A percentile compares a stretch with the other conserved stretches of the same genome.
Conservation (phyloP, 2,113 vertebrate genomes). For the Leucopsar rothschildi region DNA sequence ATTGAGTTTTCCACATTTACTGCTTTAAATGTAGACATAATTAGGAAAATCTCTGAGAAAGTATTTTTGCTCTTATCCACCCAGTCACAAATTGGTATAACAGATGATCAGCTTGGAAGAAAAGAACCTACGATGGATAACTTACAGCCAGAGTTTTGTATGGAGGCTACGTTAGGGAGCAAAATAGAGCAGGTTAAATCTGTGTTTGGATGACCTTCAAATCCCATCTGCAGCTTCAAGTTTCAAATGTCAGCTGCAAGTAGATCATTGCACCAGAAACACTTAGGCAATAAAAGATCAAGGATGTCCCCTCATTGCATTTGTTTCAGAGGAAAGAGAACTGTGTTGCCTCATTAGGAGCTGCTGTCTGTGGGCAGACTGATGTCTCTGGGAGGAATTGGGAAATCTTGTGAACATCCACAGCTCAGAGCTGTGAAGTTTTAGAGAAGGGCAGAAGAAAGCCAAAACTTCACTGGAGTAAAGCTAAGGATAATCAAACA, state of each 20-base stretch:
- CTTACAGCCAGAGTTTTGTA: neutral
- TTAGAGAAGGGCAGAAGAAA: neutral
- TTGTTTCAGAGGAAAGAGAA: neutral
- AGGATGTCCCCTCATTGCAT: slow-evolving; percentile 16
- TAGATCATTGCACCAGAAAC: slow-evolving; percentile 43
- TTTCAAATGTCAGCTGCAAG: slow-evolving; percentile 66
- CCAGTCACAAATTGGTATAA: neutral
- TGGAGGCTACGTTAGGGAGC: neutral
- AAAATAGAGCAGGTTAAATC: slow-evolving; percentile 30
- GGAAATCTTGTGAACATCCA: neutral
- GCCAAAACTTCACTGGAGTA: neutral
- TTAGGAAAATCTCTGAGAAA: neutral
- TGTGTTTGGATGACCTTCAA: slow-evolving; percentile 64
- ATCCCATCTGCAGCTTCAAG: slow-evolving; percentile 45
- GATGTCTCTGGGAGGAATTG: neutral
- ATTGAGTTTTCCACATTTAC: neutral
- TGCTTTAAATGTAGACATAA: neutral
- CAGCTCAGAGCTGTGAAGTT: neutral
- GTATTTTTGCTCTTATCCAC: neutral
- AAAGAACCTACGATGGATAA: neutral
- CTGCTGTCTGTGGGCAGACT: neutral
- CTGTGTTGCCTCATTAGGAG: neutral
- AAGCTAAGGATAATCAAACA: neutral
- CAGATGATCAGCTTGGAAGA: neutral
- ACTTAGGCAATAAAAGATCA: slow-evolving; percentile 37